A percentile compares a stretch with the other conserved stretches of the same genome.
Evolutionary conservation across 2,888 invertebrate genomes (phyloP).

Genomic region (Mystacides longicornis): DNA sequence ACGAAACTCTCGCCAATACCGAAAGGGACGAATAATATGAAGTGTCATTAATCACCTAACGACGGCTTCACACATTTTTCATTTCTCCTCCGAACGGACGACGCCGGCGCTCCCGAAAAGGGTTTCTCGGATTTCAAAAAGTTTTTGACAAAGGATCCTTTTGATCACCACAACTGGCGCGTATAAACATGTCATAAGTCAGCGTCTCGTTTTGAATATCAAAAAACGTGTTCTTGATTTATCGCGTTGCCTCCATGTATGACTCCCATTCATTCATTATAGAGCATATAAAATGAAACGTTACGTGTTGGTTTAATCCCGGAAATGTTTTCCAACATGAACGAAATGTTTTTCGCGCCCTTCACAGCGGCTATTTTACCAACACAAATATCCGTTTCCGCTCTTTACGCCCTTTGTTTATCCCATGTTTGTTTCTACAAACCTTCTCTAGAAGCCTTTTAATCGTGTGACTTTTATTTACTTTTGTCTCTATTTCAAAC

Average conservation of each 20-base stretch:
- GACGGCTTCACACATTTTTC: constrained; percentile 12
- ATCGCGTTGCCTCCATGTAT: constrained; percentile 21
- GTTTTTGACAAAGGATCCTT: constrained; percentile 17
- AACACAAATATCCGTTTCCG: constrained; percentile 24
- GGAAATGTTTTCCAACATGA: constrained; percentile 20
- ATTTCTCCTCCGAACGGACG: constrained; percentile 5
- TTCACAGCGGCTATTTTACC: constrained; percentile 19
- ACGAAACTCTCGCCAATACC: constrained; percentile 4
- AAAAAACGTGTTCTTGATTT: constrained; percentile 24
- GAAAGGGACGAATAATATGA: constrained; percentile 14
- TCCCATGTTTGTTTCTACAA: constrained; percentile 1
- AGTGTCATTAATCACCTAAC: constrained; percentile 15
- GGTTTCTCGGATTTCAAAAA: constrained; percentile 14
- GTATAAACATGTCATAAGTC: constrained; percentile 26
- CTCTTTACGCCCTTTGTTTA: not conserved
- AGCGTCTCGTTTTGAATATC: constrained; percentile 24
- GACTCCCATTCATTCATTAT: constrained; percentile 20
- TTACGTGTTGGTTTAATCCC: constrained; percentile 17
- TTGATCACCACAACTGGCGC: constrained; percentile 20
- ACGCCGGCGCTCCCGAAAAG: constrained; percentile 11
- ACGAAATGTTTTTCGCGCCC: constrained; percentile 23
- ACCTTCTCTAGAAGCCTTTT: not conserved
- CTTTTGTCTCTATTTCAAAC: not conserved
- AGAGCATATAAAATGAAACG: constrained; percentile 16
- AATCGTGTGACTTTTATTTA: not conserved